These are phyloP conservation scores for Peribatodes rhomboidaria DNA, from an alignment of 2,888 invertebrate species.

Conservation along the genomic window DNA sequence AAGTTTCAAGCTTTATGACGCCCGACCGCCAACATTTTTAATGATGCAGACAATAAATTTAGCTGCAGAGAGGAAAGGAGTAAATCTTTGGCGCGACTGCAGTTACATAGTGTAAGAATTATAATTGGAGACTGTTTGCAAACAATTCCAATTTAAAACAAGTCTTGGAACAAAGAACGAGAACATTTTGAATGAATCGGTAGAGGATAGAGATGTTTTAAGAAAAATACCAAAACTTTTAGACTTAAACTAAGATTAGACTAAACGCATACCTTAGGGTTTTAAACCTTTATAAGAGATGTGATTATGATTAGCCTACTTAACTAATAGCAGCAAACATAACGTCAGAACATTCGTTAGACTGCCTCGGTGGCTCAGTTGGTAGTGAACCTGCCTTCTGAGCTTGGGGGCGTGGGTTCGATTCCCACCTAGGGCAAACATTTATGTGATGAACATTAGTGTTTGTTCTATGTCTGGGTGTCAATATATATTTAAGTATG, in stretches of 20 bases:
- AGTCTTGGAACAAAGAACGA: too few relatives aligned
- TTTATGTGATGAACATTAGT: too few relatives aligned
- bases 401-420: too few relatives aligned
- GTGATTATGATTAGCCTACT: background rate
- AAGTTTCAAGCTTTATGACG: conserved; percentile 58
- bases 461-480: too few relatives aligned
- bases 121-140: conserved; percentile 29
- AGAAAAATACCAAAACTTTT: too few relatives aligned
- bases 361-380: too few relatives aligned
- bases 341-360: background rate
- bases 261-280: too few relatives aligned
- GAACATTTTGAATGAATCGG: background rate
- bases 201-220: too few relatives aligned
- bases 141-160: conserved; percentile 20
- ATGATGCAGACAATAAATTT: conserved; percentile 56
- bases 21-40: conserved; percentile 55
- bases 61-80: conserved; percentile 40
- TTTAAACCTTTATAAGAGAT: background rate
- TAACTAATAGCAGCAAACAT: background rate
- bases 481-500: too few relatives aligned
- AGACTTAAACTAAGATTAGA: too few relatives aligned
- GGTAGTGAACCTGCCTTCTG: too few relatives aligned
- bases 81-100: conserved; percentile 29
- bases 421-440: too few relatives aligned
- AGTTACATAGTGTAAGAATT: conserved; percentile 32